A percentile compares a stretch with the other conserved stretches of the same genome.
Evolutionary conservation across 1,140 invertebrate species (phyloP).

Genomic region (Halotydeus destructor): DNA sequence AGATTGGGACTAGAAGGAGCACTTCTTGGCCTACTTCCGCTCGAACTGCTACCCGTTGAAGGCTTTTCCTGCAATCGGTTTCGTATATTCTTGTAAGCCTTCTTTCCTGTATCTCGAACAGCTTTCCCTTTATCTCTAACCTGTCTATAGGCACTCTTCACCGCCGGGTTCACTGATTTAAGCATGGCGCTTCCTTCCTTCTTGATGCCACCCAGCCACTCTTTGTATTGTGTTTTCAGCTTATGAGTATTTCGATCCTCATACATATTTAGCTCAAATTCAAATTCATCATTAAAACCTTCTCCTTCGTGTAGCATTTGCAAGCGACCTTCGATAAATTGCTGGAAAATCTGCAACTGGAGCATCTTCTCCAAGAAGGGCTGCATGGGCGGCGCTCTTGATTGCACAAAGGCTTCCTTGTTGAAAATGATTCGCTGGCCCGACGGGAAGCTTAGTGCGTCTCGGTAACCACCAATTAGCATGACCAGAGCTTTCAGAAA

Average conservation of each 20-base stretch:
- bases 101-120: slow-evolving; percentile 53
- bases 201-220: slow-evolving; percentile 40
- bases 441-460: slow-evolving; percentile 41
- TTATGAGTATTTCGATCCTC: slow-evolving; percentile 42
- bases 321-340: slow-evolving; percentile 82
- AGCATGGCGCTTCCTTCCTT: slow-evolving; percentile 45
- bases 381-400: slow-evolving; percentile 52
- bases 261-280: slow-evolving; percentile 63
- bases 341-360: slow-evolving; percentile 79
- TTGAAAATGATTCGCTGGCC: slow-evolving; percentile 50
- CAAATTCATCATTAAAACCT: slow-evolving; percentile 51
- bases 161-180: slow-evolving; percentile 52
- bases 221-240: slow-evolving; percentile 54
- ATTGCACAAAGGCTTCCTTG: slow-evolving; percentile 59
- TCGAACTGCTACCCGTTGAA: not conserved
- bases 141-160: slow-evolving; percentile 50
- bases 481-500: slow-evolving; percentile 72
- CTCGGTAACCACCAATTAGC: slow-evolving; percentile 76
- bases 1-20: slow-evolving; percentile 19
- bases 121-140: slow-evolving; percentile 20
- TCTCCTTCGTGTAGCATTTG: slow-evolving; percentile 63
- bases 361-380: slow-evolving; percentile 73
- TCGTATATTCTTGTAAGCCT: slow-evolving; percentile 47
- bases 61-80: slow-evolving; percentile 32
- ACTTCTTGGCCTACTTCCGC: slow-evolving; percentile 14